phyloP scores from a whole-genome alignment of 2,113 vertebrate species.

The Strix uralensis region DNA sequence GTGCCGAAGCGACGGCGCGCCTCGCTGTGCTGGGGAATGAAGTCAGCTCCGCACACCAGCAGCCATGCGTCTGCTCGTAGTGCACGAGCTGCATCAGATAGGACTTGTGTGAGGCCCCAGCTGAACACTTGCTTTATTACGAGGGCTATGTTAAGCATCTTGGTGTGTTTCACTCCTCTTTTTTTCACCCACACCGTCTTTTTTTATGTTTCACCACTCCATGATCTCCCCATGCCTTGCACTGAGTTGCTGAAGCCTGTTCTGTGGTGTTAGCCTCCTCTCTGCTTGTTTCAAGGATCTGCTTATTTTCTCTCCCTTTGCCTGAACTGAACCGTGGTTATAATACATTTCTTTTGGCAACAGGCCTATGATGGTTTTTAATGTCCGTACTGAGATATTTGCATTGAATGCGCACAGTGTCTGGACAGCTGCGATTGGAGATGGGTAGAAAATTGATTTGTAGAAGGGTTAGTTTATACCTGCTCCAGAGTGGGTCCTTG shows the following conservation, averaged over 20 bases:
- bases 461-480: background rate
- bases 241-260: background rate
- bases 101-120: rapidly evolving
- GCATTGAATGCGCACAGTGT: too few species aligned
- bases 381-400: background rate
- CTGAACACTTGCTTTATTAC: rapidly evolving
- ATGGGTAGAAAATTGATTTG: background rate
- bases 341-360: rapidly evolving
- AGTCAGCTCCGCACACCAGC: background rate
- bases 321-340: background rate
- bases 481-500: background rate
- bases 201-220: rapidly evolving
- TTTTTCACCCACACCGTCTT: rapidly evolving
- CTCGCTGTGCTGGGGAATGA: background rate
- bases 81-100: background rate
- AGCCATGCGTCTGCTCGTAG: background rate
- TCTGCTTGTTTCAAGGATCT: background rate
- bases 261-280: background rate
- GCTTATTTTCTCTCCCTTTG: too few species aligned
- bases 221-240: background rate
- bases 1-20: rapidly evolving
- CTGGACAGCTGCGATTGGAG: background rate
- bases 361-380: background rate
- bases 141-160: background rate
- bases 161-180: rapidly evolving